Base-by-base conservation (phyloP, 2,113 vertebrate genomes). In the Alosa alosa region DNA sequence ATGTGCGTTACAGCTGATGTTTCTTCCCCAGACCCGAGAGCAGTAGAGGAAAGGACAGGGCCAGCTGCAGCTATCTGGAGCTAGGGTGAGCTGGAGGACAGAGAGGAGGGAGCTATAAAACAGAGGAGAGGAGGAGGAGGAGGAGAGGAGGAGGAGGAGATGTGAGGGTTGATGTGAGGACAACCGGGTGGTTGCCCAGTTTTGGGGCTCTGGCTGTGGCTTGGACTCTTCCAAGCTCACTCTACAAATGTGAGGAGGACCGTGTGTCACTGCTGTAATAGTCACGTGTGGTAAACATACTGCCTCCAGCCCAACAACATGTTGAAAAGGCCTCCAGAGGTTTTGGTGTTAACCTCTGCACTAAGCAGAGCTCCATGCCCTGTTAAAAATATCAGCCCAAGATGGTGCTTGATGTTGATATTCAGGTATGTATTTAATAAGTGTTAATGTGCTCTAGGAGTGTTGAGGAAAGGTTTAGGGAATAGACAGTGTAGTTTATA, bases 1-100 rank as follows among this genome's bases (percentile, higher is more conserved):
- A 31, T 75, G 36, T 78, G 36, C 13, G 15, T 78, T 39, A 78
- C 72, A 17, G 72, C 72, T 36, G 11, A 39, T 78, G 36, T 85
- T 52, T 90, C 60, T 84, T 84, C 83, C 81, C 47, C 85, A 88
- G 87, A 86, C 49, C 15, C 8, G 31, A 84, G 81, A 52, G 82
- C 60, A 45, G 50, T 85, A 90, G 39, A 75, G 55, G 50, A 87
- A 85, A 78, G 75, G 46, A 50, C 49, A 86, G 84, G 84, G 55
- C 41, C 78, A 84, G 86, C 20, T 45, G 25, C 81, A 22, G 1
- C 55, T 46, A 82, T 45, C 72, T n/a, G 44, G 55, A 78, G 78
- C 57, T 72, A 87, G 60, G 86, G 82, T 84, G 82, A 89, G 72
- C 72, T 39, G 25, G 81, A 86, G 85, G 44, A 68, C 44, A 75